A percentile compares a stretch with the other conserved stretches of the same genome.
phyloP scores from a whole-genome alignment of 1,140 invertebrate genomes.

The Drusus annulatus region DNA sequence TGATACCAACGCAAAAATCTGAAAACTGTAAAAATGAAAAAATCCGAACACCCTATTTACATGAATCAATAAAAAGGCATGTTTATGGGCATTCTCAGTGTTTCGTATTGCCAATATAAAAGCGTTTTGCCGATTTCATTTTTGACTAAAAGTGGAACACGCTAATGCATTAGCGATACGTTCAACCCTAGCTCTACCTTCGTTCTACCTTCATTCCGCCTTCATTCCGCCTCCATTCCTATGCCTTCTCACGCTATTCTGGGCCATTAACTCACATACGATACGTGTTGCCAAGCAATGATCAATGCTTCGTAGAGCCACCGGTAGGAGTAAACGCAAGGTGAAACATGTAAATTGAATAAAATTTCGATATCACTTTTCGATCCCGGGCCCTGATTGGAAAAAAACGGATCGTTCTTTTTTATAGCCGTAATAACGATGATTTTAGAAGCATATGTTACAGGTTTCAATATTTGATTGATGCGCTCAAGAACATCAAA shows the following conservation, averaged over 20 bases:
- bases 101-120: background rate
- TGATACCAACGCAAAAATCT: no score
- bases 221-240: constrained; percentile 41
- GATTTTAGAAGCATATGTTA: no score
- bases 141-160: background rate
- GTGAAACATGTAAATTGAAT: no score
- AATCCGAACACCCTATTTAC: no score
- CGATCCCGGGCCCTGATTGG: background rate
- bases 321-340: no score
- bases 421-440: background rate
- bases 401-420: background rate
- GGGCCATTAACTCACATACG: constrained; percentile 30
- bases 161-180: background rate
- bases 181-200: constrained; percentile 14
- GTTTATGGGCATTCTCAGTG: background rate
- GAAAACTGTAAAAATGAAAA: no score
- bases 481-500: no score
- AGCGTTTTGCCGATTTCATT: background rate
- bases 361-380: background rate
- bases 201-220: constrained; percentile 2
- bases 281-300: constrained; percentile 18
- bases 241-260: constrained; percentile 45
- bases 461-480: no score
- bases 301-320: constrained; percentile 10
- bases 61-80: no score